Conservation (phyloP, 2,888 invertebrate species). For the Rhagophthalmus giganteus region DNA sequence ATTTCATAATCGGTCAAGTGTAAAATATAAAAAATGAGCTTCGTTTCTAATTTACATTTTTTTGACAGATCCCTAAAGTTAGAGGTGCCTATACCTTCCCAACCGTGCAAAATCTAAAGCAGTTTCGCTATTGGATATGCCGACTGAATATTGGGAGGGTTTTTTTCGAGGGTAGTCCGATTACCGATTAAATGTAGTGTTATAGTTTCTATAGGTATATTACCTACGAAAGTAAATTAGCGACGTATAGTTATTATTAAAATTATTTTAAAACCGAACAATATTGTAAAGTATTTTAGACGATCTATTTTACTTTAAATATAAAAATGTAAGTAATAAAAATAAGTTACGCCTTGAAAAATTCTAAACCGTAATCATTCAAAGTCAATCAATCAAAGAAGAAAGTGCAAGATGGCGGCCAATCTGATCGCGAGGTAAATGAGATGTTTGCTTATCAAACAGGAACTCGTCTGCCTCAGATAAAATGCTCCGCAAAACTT, state of each 20-base stretch:
- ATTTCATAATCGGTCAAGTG: conserved; percentile 30
- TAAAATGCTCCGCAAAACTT: conserved; percentile 52
- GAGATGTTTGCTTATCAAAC: conserved; percentile 54
- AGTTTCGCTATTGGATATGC: conserved; percentile 37
- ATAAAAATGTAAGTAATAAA: conserved; percentile 7
- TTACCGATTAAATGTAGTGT: no score
- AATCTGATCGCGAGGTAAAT: conserved; percentile 47
- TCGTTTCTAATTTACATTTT: conserved; percentile 38
- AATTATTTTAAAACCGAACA: no score
- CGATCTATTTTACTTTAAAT: no score
- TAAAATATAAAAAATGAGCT: conserved; percentile 39
- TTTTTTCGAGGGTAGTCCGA: conserved; percentile 34
- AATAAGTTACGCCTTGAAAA: conserved; percentile 10
- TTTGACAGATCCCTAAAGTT: conserved; percentile 35
- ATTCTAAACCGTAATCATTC: conserved; percentile 36
- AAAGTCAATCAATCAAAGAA: conserved; percentile 46
- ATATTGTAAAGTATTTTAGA: no score
- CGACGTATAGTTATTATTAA: no score
- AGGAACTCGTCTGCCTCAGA: conserved; percentile 51
- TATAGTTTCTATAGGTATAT: no score
- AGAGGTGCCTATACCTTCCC: conserved; percentile 34
- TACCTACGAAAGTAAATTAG: no score
- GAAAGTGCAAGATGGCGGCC: conserved; percentile 43
- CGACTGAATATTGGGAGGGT: conserved; percentile 35
- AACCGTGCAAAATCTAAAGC: conserved; percentile 40